Evolutionary conservation across 2,888 invertebrate species (phyloP), one percentile per base, ranked within the genome.

Genomic region (Drosophila prolongata): DNA sequence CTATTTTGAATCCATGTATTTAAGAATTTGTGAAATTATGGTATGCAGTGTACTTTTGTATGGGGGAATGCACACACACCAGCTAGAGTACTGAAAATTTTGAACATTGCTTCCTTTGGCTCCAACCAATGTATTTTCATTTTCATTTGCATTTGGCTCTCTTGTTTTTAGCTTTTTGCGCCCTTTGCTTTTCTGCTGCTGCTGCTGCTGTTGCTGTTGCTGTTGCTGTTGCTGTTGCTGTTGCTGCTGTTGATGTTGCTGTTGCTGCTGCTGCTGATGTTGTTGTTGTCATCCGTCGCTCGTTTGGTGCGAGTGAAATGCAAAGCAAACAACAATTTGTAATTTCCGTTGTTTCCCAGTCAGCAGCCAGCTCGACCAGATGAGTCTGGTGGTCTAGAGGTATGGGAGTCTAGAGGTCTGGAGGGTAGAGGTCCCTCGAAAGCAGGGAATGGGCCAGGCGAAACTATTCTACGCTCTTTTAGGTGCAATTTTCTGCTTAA

Each of bases 311-410:
- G 71, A 85, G 49, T 75, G 77, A 80, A 87, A 82, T 85, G 87
- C 79, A 83, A 81, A 87, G 87, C 79, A 83, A 83, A 83, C 86
- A 83, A 78, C 87, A 84, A 87, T 83, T 83, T 85, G 88, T 87
- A 83, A 85, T 83, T 83, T 83, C 86, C 86, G 79, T 78, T 87
- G 78, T 83, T 80, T 77, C 73, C 57, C 68, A 59, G 59, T 35
- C 52, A 52, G 46, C 14, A 64, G 47, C 59, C 37, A 27, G 40
- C 59, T 54, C 55, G 50, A 44, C 35, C 65, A 66, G 47, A 62
- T 42, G n/a, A 47, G 54, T 44, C 65, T 46, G 10, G 30, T 30
- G 30, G 30, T 30, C 30, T 30, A 8, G 30, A 9, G 30, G 30
- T 30, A 6, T 30, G 30, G 6, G n/a, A n/a, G n/a, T n/a, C n/a